A percentile compares a stretch with the other conserved stretches of the same genome.
These are phyloP conservation scores for Siderastrea siderea DNA, from an alignment of 92 coral and sea anemone genomes.

Conservation along the genomic window DNA sequence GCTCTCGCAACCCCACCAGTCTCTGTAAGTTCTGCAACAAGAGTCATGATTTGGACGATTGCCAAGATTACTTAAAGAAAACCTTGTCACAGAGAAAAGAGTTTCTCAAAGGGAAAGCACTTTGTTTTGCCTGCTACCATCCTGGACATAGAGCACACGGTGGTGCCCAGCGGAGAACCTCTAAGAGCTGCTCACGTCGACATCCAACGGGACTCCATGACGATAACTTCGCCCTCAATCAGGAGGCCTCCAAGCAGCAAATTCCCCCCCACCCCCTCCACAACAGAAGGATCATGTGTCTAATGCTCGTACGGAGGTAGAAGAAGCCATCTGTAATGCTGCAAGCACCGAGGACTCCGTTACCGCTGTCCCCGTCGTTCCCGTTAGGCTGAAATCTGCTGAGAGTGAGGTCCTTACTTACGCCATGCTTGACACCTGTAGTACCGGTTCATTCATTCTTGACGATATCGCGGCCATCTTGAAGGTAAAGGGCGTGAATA, in stretches of 20 bases:
- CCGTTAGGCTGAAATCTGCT: conserved; percentile 44
- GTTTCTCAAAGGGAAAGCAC: conserved; percentile 40
- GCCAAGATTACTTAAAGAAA: conserved; percentile 22
- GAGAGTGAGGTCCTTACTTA: conserved; percentile 38
- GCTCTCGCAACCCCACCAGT: background rate
- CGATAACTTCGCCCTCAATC: conserved; percentile 24
- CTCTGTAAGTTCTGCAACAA: conserved; percentile 30
- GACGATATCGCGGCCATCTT: conserved; percentile 25
- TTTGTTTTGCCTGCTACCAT: conserved; percentile 48
- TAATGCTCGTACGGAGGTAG: background rate
- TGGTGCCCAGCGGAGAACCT: conserved; percentile 25
- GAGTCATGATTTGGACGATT: conserved; percentile 47
- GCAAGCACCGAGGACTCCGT: background rate
- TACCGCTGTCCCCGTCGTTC: conserved; percentile 55
- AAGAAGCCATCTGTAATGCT: conserved; percentile 37
- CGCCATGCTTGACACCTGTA: conserved; percentile 68
- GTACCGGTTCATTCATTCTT: conserved; percentile 57
- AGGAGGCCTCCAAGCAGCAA: background rate
- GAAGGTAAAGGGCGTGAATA: conserved; percentile 16
- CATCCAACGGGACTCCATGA: conserved; percentile 62
- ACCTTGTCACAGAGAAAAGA: conserved; percentile 29
- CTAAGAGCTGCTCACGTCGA: conserved; percentile 15
- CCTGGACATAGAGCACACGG: conserved; percentile 58
- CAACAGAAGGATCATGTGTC: background rate
- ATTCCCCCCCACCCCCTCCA: background rate